These are phyloP conservation scores for Endomychus coccineus DNA, from an alignment of 2,888 invertebrate species.

Conservation along the genomic window DNA sequence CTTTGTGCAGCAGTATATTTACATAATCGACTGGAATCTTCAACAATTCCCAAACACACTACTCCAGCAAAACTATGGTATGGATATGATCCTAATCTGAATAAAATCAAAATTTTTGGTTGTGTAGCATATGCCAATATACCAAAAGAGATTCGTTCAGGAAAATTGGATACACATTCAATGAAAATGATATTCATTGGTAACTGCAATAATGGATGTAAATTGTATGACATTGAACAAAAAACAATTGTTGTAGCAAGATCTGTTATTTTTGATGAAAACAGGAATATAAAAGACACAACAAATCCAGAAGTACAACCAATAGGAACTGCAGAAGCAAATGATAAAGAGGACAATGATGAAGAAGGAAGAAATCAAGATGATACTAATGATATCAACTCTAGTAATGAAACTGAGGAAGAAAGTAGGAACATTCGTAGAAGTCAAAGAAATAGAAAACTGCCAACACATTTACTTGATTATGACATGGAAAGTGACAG, in stretches of 20 bases:
- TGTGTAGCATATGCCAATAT: slow-evolving; percentile 3
- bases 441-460: no score
- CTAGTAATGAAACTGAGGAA: no score
- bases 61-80: background rate
- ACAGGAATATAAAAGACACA: background rate
- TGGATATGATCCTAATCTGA: slow-evolving; percentile 2
- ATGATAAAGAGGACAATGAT: background rate
- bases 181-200: slow-evolving; percentile 5
- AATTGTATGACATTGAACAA: slow-evolving; percentile 1
- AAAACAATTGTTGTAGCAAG: slow-evolving; percentile 2
- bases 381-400: no score
- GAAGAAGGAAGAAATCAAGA: background rate
- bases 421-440: no score
- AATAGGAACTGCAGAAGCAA: slow-evolving; percentile 1
- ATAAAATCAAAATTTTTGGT: slow-evolving; percentile 1
- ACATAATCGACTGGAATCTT: slow-evolving; percentile 3
- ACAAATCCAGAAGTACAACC: background rate
- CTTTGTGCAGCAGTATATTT: slow-evolving; percentile 2
- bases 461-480: no score
- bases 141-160: slow-evolving; percentile 3
- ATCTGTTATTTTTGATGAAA: slow-evolving; percentile 3
- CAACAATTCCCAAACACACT: slow-evolving; percentile 2
- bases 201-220: slow-evolving; percentile 3
- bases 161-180: slow-evolving; percentile 4
- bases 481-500: no score